A percentile compares a stretch with the other conserved stretches of the same genome.
These are phyloP conservation scores for Gymnoscopelus microlampas DNA, from an alignment of 2,797 vertebrate species.

Conservation along the genomic window DNA sequence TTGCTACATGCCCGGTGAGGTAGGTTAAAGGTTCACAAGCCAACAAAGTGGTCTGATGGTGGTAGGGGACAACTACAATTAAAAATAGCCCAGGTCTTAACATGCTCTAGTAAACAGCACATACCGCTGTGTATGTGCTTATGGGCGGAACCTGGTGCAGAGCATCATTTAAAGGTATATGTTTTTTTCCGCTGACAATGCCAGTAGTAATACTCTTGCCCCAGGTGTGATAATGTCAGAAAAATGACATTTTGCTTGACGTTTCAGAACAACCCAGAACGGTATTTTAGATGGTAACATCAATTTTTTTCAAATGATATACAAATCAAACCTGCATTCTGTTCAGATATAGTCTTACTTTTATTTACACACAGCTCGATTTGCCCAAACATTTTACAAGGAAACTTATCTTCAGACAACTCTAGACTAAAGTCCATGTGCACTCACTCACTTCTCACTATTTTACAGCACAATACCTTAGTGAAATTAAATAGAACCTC, in stretches of 20 bases:
- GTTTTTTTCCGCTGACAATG: slow-evolving; percentile 6
- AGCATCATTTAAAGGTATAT: not conserved
- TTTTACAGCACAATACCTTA: not conserved
- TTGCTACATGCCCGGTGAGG: not conserved
- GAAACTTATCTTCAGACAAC: not conserved
- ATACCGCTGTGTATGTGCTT: slow-evolving; percentile 10
- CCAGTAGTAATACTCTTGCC: not conserved
- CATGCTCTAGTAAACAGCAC: slow-evolving; percentile 26
- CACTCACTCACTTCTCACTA: not conserved
- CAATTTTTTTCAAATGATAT: no score
- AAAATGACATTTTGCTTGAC: no score
- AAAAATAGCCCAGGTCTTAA: slow-evolving; percentile 36
- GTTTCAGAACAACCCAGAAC: not conserved
- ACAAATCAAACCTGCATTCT: no score
- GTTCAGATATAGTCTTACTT: no score
- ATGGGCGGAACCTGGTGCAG: slow-evolving; percentile 23
- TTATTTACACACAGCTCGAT: not conserved
- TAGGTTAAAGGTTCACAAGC: slow-evolving; percentile 12
- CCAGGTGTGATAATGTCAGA: no score
- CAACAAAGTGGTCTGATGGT: slow-evolving; percentile 25
- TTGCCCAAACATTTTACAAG: not conserved
- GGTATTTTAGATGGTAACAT: not conserved
- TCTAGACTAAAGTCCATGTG: not conserved
- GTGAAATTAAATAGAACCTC: no score
- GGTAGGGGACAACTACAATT: slow-evolving; percentile 14